These are phyloP conservation scores for Periophthalmus magnuspinnatus DNA, from an alignment of 2,797 vertebrate species.

Conservation along the genomic window DNA sequence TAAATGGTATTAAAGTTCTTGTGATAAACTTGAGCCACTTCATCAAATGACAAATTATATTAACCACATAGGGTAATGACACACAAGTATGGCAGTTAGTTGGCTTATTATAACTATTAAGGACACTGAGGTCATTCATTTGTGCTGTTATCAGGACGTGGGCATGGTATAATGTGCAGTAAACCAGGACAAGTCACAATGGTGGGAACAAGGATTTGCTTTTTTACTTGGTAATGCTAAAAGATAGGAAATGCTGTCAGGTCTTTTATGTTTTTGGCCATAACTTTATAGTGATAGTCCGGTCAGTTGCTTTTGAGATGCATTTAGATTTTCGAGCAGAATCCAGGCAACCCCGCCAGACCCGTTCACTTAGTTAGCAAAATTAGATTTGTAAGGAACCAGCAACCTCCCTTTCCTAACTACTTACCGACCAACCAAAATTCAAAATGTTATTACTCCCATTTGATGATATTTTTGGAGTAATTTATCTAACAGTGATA, in stretches of 20 bases:
- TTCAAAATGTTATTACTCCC: background rate
- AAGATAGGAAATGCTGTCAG: background rate
- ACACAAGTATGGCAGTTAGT: constrained; percentile 6
- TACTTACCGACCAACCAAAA: background rate
- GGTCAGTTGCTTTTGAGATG: background rate
- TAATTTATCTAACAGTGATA: background rate
- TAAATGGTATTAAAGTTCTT: constrained; percentile 29
- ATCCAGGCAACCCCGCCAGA: background rate
- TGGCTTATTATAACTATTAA: constrained; percentile 4
- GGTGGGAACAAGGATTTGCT: constrained; percentile 12
- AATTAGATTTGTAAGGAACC: background rate
- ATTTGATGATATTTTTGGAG: background rate
- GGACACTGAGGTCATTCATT: constrained; percentile 7
- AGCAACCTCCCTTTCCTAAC: background rate
- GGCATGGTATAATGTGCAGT: constrained; percentile 1
- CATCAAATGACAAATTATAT: constrained; percentile 17
- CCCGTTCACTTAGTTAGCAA: constrained; percentile 1
- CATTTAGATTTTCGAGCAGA: background rate
- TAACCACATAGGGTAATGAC: constrained; percentile 5
- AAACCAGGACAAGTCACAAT: constrained; percentile 10
- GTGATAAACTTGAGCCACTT: constrained; percentile 12
- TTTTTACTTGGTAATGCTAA: background rate
- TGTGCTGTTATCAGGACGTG: constrained; percentile 12
- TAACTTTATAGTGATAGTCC: background rate
- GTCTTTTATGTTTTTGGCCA: background rate